Evolutionary conservation across 2,888 invertebrate species (phyloP), one percentile per base, ranked within the genome.

Genomic region (Scaptomyza cyrtandrae): DNA sequence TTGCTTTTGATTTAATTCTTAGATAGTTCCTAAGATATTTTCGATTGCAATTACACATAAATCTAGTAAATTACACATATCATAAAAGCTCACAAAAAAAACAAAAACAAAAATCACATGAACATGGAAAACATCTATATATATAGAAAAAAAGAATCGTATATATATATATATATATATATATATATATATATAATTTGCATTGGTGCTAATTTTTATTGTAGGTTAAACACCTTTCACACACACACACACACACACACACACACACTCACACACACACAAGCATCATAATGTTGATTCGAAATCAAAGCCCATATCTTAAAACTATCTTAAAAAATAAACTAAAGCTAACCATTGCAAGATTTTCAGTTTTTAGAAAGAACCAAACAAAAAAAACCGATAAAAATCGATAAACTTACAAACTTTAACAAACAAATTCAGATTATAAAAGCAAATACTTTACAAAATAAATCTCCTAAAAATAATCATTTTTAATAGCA

Each of bases 191-290:
- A 41, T 41, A 41, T 71, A 77, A 73, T 63, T 64, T 82, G 82
- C 82, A 82, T 82, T 82, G 82, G 82, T 82, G 82, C 82, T 82
- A 85, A 85, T 82, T 82, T 16, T 79, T 79, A 79, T 71, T 62
- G 72, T 85, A 82, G 80, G 69, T 67, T 77, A 58, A 46, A 61
- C 62, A 70, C 48, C 19, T 45, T 49, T 31, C 48, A 63, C 29
- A 41, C 49, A 69, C 41, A 45, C 54, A 43, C 39, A 48, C 50
- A 31, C 44, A 52, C 52, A 35, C 52, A 65, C 27, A 46, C 65
- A 54, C 49, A 59, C 35, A 56, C 31, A 69, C n/a, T n/a, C 44
- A 44, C 50, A 44, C 58, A 44, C 39, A 41, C 50, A 35, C 24
- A 56, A 27, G 29, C 41, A 37, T 14, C 49, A 50, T 50, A 5